Evolutionary conservation across 2,113 vertebrate genomes (phyloP).

Genomic region (Ursus arctos): DNA sequence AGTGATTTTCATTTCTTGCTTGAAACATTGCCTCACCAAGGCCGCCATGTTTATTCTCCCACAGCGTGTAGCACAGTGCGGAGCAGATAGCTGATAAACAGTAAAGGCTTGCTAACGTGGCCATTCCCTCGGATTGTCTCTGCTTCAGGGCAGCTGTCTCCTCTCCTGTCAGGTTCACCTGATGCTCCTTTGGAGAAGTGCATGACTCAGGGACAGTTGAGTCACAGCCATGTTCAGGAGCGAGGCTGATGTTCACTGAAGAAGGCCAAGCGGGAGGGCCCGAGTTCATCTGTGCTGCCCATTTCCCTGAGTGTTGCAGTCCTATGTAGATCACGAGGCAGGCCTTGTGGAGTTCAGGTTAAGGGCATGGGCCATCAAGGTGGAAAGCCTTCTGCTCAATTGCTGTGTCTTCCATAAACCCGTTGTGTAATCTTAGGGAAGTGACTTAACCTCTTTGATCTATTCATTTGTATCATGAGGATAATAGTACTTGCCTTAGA

Average conservation of each 20-base stretch:
- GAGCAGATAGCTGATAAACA: not conserved
- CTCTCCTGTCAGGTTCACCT: not conserved
- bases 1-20: constrained; percentile 11
- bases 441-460: not conserved
- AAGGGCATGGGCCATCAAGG: not conserved
- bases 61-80: not conserved
- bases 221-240: not conserved
- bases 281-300: not conserved
- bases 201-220: not conserved
- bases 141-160: not conserved
- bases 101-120: not conserved
- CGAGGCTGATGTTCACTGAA: not conserved
- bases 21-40: not conserved
- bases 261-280: not conserved
- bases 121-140: not conserved
- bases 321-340: not conserved
- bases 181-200: not conserved
- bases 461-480: not conserved
- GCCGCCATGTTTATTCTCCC: not conserved
- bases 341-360: not conserved
- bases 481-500: not conserved
- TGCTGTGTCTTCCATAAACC: not conserved
- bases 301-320: not conserved
- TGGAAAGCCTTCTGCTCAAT: not conserved
- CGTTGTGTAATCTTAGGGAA: not conserved